Evolutionary conservation across 2,888 invertebrate genomes (phyloP), one percentile per base, ranked within the genome.

Genomic region (Vannuccia rotundouncinata): DNA sequence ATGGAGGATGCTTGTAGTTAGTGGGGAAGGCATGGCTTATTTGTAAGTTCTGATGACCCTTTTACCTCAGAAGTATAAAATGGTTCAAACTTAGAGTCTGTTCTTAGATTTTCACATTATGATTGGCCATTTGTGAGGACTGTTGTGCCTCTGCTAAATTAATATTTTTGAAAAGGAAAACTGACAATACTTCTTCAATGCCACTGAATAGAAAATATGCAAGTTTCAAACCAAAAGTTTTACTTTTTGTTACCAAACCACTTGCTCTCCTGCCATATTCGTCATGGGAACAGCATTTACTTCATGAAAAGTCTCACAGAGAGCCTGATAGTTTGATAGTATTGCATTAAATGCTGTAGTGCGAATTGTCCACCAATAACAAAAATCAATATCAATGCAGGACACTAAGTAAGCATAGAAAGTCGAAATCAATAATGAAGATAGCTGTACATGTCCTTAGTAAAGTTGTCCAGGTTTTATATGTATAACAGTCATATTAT

Each of bases 11-110:
- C 66, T 66, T 66, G 25, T 66, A 66, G n/a, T n/a, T n/a, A n/a
- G 25, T 27, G 25, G 25, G 66, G 66, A 66, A 22, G 66, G 66
- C 66, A 66, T 66, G 66, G 66, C 66, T 66, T 27, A 66, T 66
- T 66, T 66, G 66, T 66, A 27, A 66, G 66, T 66, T 66, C 66
- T 66, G 66, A 22, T 66, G 25, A 66, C 25, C 25, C 66, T 66
- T 66, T 66, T 66, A 66, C 10, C 25, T 22, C 10, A 27, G 66
- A 66, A 22, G 66, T 27, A 22, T 66, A 66, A 5, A 66, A 66
- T 22, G 13, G 66, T 66, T 66, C 66, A 66, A 66, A 66, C 25
- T 66, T 66, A 66, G 25, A 22, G 66, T 66, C 66, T 66, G 10
- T 66, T 66, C 17, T 45, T 45, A 45, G 45, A 13, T 45, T 45